Evolutionary conservation across 2,113 vertebrate genomes (phyloP), one percentile per base, ranked within the genome.

Genomic region (Nansenia antarctica): DNA sequence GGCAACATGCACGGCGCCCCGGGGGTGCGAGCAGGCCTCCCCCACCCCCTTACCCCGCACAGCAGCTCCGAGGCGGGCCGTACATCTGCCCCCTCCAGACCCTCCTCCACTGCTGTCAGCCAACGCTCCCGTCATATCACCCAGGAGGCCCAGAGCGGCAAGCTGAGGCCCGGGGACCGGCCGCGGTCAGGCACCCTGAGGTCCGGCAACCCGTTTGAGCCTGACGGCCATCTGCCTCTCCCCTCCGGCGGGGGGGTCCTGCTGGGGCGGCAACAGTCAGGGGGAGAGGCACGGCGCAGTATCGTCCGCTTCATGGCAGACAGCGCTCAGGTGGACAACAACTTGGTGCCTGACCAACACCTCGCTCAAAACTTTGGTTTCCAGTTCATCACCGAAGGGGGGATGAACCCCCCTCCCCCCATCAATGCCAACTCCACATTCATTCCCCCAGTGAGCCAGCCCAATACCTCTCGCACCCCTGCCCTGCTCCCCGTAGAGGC

Each of bases 301-400:
- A 98, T 99, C 3, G 95, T 98, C 35, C 94, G 96, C 62, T 98
- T 99, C 60, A 98, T 97, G 96, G 78, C 95, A 0, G 98, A 99
- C 3, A 86, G 92, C n/a, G 84, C 93, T 62, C 98, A 97, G 82
- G 93, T 95, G 0, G 98, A 99, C 35, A 95, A 97, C 68, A 96
- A 95, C 6, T 39, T 93, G 0, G 87, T 93, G 35, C 86, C 95
- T 20, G 97, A 99, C 68, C 98, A 98, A 74, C 97, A 99, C 0
- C 87, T 99, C 0, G 87, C 96, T 14, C 98, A 99, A 82, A 98
- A 98, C 82, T 99, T 99, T 85, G 94, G 96, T 57, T 99, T 99
- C 79, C 88, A 97, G 45, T 98, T 98, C 81, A 98, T 99, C 73
- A 94, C 95, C 0, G 96, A 99, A 29, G 93, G 95, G 54, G 91